These are phyloP conservation scores for Rhombomys opimus DNA, from an alignment of 2,113 vertebrate genomes.

Conservation along the genomic window DNA sequence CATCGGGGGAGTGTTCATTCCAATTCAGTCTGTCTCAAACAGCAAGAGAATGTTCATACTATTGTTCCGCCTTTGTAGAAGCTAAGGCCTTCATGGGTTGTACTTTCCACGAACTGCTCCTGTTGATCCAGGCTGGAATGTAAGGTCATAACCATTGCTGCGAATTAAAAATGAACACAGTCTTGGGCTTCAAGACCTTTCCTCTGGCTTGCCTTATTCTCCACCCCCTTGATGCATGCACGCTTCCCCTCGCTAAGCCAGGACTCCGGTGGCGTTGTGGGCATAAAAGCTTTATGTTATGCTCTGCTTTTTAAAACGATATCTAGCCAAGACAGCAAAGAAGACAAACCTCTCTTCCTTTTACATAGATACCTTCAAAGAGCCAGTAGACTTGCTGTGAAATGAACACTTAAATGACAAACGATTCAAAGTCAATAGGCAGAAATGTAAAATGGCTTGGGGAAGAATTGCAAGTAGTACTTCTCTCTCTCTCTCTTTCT, in stretches of 20 bases:
- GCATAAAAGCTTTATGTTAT: not conserved
- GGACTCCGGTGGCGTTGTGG: not conserved
- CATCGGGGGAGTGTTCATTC: not conserved
- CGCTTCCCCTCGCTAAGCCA: too few relatives aligned
- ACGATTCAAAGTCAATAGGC: not conserved
- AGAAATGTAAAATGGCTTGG: conserved; percentile 47
- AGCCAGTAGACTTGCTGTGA: not conserved
- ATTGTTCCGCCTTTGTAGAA: not conserved
- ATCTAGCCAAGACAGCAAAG: not conserved
- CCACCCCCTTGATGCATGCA: not conserved
- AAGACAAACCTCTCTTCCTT: not conserved
- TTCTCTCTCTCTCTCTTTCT: not conserved
- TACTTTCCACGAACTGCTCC: not conserved
- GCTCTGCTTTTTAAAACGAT: conserved; percentile 19
- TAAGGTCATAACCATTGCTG: not conserved
- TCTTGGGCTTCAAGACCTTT: not conserved
- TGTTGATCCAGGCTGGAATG: not conserved
- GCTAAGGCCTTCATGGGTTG: not conserved
- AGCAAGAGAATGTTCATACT: not conserved
- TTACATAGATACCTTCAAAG: not conserved
- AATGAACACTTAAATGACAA: conserved; percentile 44
- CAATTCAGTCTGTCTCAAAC: conserved; percentile 10
- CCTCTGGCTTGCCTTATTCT: not conserved
- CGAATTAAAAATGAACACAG: not conserved
- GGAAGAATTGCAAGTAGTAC: not conserved